These are phyloP conservation scores for Anticlea derivata DNA, from an alignment of 2,888 invertebrate species.

Conservation along the genomic window DNA sequence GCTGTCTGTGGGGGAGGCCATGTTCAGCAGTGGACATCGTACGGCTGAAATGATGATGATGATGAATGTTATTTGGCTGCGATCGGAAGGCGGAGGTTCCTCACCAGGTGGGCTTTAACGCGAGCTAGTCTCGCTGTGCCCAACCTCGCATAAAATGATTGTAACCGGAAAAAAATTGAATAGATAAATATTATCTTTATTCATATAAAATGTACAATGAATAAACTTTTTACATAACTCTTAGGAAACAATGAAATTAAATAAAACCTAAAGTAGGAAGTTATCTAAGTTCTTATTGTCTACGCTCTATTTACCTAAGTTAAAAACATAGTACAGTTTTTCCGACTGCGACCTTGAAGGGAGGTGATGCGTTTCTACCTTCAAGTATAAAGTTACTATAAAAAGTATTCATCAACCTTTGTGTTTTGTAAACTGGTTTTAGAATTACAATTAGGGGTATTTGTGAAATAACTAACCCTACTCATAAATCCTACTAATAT, in stretches of 20 bases:
- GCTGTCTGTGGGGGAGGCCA: no score
- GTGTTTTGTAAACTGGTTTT: neutral
- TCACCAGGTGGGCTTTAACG: no score
- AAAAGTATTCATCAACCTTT: conserved; percentile 9
- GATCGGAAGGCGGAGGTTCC: no score
- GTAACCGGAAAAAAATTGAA: no score
- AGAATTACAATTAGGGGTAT: neutral
- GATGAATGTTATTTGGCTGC: no score
- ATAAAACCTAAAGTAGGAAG: conserved; percentile 19
- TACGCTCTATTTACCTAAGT: conserved; percentile 22
- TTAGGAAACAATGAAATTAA: conserved; percentile 8
- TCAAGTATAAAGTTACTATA: conserved; percentile 2
- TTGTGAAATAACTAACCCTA: no score
- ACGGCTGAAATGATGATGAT: no score
- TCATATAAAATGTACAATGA: neutral
- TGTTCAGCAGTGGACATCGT: no score
- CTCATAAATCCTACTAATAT: no score
- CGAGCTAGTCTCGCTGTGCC: no score
- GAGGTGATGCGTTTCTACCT: conserved; percentile 25
- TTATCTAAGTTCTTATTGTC: conserved; percentile 15
- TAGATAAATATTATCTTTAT: no score
- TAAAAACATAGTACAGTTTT: conserved; percentile 11
- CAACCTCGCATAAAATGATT: no score
- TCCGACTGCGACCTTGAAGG: conserved; percentile 16
- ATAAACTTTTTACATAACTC: conserved; percentile 8